These are phyloP conservation scores for Ceyx cyanopectus DNA, from an alignment of 2,113 vertebrate species.

Conservation along the genomic window DNA sequence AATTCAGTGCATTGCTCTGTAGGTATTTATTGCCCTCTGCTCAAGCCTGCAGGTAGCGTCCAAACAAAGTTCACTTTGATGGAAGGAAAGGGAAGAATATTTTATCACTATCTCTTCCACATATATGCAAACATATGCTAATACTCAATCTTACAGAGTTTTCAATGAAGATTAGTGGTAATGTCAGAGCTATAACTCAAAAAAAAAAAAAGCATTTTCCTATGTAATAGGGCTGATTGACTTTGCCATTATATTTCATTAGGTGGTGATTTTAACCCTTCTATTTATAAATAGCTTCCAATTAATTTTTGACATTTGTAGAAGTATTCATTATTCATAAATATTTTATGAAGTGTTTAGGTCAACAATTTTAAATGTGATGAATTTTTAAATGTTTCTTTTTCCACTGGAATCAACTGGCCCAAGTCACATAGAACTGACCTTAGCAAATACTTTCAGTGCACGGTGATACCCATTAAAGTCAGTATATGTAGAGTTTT, in stretches of 20 bases:
- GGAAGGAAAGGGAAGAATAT: neutral
- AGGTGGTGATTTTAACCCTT: neutral
- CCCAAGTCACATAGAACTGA: neutral
- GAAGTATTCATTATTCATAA: neutral
- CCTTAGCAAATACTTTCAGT: neutral
- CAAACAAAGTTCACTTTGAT: neutral
- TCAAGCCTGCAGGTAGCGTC: neutral
- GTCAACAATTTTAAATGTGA: neutral
- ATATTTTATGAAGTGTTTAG: neutral
- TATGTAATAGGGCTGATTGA: neutral
- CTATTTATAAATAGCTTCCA: neutral
- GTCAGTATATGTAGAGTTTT: neutral
- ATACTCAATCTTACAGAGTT: neutral
- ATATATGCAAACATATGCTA: neutral
- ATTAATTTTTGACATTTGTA: neutral
- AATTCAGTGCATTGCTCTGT: neutral
- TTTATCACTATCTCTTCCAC: neutral
- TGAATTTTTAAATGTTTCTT: neutral
- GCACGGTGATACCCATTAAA: neutral
- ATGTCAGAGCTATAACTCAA: neutral
- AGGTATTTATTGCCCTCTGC: neutral
- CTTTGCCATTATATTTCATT: neutral
- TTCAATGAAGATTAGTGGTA: neutral
- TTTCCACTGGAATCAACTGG: neutral
- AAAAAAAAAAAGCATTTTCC: neutral